Evolutionary conservation across 2,888 invertebrate species (phyloP).

Genomic region (Drosophila picticornis): DNA sequence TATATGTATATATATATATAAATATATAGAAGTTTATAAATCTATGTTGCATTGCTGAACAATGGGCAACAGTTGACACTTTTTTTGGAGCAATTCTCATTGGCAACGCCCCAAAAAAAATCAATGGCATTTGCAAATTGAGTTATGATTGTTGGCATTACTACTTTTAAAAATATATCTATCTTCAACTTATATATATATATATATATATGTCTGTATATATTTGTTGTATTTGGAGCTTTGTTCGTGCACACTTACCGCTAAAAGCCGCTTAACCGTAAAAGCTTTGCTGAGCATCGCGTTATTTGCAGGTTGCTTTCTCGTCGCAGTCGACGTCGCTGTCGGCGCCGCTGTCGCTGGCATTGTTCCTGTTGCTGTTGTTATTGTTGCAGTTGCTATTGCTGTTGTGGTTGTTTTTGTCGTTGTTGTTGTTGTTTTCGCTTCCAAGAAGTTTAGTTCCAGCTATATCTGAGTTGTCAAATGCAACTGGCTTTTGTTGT

Average conservation of each 20-base stretch:
- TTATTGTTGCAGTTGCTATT: constrained; percentile 48
- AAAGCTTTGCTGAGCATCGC: constrained; percentile 71
- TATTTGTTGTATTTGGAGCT: constrained; percentile 31
- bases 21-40: background rate
- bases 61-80: constrained; percentile 65
- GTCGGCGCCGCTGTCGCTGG: constrained; percentile 50
- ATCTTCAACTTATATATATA: background rate
- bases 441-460: constrained; percentile 18
- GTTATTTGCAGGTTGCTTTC: constrained; percentile 77
- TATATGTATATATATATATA: constrained; percentile 10
- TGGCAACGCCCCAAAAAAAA: constrained; percentile 69
- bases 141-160: constrained; percentile 27
- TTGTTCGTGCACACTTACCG: constrained; percentile 73
- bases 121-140: constrained; percentile 57
- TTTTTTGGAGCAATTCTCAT: constrained; percentile 67
- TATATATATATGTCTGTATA: background rate
- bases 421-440: constrained; percentile 19
- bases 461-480: constrained; percentile 46
- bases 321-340: constrained; percentile 65
- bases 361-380: constrained; percentile 17
- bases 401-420: constrained; percentile 40
- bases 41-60: constrained; percentile 37
- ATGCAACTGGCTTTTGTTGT: constrained; percentile 33
- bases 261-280: constrained; percentile 81
- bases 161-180: background rate